Base-by-base conservation (phyloP, 2,113 vertebrate genomes). In the Tursiops truncatus region DNA sequence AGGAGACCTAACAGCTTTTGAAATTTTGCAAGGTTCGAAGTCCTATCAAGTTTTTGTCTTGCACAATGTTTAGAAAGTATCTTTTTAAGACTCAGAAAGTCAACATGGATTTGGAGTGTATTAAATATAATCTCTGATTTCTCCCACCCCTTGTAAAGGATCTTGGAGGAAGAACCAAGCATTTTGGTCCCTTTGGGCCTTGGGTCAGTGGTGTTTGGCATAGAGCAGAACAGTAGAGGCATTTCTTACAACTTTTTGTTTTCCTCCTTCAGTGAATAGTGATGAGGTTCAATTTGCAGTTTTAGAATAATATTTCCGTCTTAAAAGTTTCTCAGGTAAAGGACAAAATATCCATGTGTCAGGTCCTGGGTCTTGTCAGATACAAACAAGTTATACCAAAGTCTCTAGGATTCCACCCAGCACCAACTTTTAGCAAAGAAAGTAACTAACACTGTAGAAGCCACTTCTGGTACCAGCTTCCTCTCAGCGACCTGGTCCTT, bases 351-450 rank as follows among this genome's bases (percentile, higher is more conserved):
- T 28, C 6, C 13, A 5, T 41, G 58, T 71, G 26, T 65, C n/a
- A 50, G 53, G 6, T n/a, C 1, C 33, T 85, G 11, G 25, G 33
- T 96, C 63, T 86, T 9, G 56, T 58, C 25, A 80, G 36, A 18
- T 63, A 14, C 71, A 91, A 58, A 62, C 36, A 96, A 38, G 47
- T 71, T 58, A 60, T 58, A 65, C 20, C 7, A 44, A 33, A 14
- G 68, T 47, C 36, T 79, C 23, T 62, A 47, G 10, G 20, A 33
- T 83, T 92, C 62, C 58, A 88, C 20, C 17, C 71, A 94, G 41
- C 26, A 82, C 62, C n/a, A 91, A 63, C 92, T 95, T 97, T 80
- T 26, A 63, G 60, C n/a, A 93, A 81, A 76, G 44, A 94, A 86
- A 94, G n/a, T 44, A 83, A 10, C 0, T 44, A 83, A 10, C 0